Base-by-base conservation (phyloP, 2,888 invertebrate species). In the Lymantria monacha region DNA sequence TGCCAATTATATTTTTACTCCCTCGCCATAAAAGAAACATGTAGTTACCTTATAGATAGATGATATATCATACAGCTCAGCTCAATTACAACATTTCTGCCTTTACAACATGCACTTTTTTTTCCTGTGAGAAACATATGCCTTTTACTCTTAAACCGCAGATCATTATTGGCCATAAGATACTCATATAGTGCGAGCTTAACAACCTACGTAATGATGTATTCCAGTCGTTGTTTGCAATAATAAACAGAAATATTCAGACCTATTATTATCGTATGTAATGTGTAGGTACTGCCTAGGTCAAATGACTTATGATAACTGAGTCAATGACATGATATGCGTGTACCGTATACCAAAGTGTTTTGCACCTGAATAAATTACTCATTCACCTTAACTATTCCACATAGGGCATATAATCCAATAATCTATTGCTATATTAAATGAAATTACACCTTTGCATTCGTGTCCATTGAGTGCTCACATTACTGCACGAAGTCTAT, bases 401-500 rank as follows among this genome's bases (percentile, higher is more conserved):
- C 8, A 0, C 7, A 37, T 30, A 59, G 51, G 50, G 65, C 13
- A 45, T 36, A 58, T 41, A 53, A 53, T 70, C 71, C 47, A 54
- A 53, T 52, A 50, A 44, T 13, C 47, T 44, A 49, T 50, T 5
- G 14, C 14, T 55, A 60, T 49, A 37, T 47, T 42, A 57, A 48
- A 52, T 57, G 69, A 51, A 69, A 58, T 51, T 49, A 57, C 64
- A 66, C 55, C 56, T 66, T 74, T 73, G 79, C 66, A 64, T 70
- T 68, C 62, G 63, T 70, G 72, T 75, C 79, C 78, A 85, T 85
- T 84, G 77, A 84, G 74, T 79, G 77, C 74, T 82, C 83, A 83
- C 77, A 81, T 84, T 81, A 81, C 78, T 74, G 76, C 81, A 79
- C 78, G 82, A 78, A 76, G 74, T 74, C 73, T 79, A 79, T 81